Evolutionary conservation across 2,888 invertebrate species (phyloP), one percentile per base, ranked within the genome.

Genomic region (Acheta domesticus): DNA sequence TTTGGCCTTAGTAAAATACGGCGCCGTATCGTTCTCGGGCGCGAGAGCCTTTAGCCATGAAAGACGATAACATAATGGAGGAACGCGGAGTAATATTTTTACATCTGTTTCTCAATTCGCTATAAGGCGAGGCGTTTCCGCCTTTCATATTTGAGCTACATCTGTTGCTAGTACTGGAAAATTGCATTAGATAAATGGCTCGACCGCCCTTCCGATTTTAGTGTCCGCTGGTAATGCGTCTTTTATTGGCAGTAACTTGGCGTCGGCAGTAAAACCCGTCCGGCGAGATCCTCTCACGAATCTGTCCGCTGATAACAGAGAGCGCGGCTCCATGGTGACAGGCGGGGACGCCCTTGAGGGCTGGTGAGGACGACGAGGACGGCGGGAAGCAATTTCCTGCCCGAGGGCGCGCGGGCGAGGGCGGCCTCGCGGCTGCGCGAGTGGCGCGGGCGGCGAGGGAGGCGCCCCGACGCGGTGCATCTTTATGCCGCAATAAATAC

Each of bases 401-500:
- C 62, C 62, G 62, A 62, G 62, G 36, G 14, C 62, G n/a, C 62
- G 62, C 16, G n/a, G 62, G 62, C 62, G 62, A n/a, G n/a, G n/a
- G 16, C 16, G n/a, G n/a, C n/a, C 12, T 62, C 62, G 62, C 8
- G 16, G 62, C n/a, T n/a, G n/a, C 62, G 14, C 62, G n/a, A 4
- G 62, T 4, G 8, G 14, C n/a, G n/a, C 1, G 62, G 62, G 16
- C 3, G 62, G n/a, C 1, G n/a, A 14, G 62, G 62, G 16, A 62
- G 62, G 11, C 62, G 12, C n/a, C 16, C 62, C 14, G 16, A 62
- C n/a, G 62, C n/a, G 16, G n/a, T n/a, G 62, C 62, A 62, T 62
- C 16, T 62, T 62, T 62, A 62, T 62, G 62, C n/a, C 62, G 62
- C n/a, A 62, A n/a, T 62, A 62, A 62, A 62, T 62, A 62, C 62